Conservation (phyloP, 2,797 vertebrate species). For the Fratercula arctica region DNA sequence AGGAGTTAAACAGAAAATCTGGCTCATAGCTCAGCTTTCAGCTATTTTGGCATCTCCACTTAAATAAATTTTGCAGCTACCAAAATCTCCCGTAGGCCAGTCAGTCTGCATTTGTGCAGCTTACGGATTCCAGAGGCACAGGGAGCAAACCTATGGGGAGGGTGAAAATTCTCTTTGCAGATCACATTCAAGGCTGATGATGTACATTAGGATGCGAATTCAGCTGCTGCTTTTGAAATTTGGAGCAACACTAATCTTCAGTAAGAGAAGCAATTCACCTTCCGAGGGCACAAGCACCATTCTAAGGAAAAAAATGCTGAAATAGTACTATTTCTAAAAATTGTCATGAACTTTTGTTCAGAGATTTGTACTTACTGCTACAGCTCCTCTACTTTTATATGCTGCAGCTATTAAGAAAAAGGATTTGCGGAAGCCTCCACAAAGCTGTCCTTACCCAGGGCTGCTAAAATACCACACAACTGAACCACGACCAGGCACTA, state of each 20-base stretch:
- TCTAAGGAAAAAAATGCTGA: neutral
- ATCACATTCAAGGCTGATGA: neutral
- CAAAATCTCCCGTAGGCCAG: neutral
- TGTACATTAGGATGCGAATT: neutral
- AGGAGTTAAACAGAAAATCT: neutral
- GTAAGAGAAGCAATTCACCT: neutral
- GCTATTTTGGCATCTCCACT: neutral
- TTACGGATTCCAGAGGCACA: neutral
- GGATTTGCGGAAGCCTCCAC: neutral
- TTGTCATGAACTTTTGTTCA: neutral
- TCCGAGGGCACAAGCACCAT: neutral
- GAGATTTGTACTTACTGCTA: neutral
- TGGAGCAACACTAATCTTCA: neutral
- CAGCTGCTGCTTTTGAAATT: neutral
- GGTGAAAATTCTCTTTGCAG: neutral
- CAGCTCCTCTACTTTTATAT: neutral
- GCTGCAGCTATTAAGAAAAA: neutral
- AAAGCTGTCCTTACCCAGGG: neutral
- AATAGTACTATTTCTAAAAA: neutral
- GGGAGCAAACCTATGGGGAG: neutral
- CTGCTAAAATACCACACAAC: neutral
- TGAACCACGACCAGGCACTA: fast-evolving
- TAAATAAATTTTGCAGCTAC: neutral
- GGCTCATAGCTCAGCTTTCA: neutral
- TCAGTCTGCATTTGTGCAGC: neutral